These are phyloP conservation scores for Pseudotriccus pelzelni DNA, from an alignment of 2,797 vertebrate genomes.

Conservation along the genomic window DNA sequence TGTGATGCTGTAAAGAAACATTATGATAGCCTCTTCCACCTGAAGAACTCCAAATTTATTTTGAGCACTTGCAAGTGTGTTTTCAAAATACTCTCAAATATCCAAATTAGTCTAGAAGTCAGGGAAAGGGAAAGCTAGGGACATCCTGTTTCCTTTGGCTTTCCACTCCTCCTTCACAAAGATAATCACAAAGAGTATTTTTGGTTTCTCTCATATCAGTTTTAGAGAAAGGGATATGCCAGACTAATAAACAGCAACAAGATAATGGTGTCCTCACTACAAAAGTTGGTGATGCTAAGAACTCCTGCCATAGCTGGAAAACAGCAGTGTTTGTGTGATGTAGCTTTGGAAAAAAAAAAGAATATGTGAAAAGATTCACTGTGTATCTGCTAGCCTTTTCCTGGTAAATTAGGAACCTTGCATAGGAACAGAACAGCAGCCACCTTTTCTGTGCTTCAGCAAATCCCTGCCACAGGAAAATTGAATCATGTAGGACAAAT, in stretches of 20 bases:
- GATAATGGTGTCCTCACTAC: neutral
- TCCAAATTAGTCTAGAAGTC: neutral
- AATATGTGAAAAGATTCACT: neutral
- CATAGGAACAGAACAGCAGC: neutral
- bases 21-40: neutral
- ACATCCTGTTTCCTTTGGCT: neutral
- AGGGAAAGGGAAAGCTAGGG: neutral
- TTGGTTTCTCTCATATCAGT: neutral
- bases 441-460: neutral
- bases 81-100: neutral
- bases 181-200: neutral
- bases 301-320: neutral
- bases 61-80: neutral
- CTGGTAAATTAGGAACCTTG: neutral
- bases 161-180: neutral
- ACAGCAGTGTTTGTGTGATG: accelerated
- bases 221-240: neutral
- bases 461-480: neutral
- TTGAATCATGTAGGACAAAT: neutral
- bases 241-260: neutral
- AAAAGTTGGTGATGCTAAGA: accelerated
- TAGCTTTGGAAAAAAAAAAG: neutral
- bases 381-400: neutral
- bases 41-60: neutral
- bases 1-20: neutral